Conservation (phyloP, 2,113 vertebrate genomes). For the Elaphurus davidianus region DNA sequence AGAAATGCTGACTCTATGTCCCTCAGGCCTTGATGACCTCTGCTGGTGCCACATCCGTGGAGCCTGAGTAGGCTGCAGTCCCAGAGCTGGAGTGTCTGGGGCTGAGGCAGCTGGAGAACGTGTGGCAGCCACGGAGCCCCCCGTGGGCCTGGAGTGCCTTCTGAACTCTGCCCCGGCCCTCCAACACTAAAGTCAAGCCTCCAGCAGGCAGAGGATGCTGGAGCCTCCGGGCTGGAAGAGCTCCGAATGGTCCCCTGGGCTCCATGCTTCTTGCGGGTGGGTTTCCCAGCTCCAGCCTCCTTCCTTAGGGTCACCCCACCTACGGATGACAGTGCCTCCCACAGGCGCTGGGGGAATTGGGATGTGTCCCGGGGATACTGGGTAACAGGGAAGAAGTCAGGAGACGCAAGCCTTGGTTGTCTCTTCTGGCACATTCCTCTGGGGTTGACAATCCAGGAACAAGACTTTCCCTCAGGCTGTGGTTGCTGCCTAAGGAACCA, state of each 20-base stretch:
- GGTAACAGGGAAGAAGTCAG: not conserved
- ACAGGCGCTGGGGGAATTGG: rapidly evolving
- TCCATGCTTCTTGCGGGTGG: not conserved
- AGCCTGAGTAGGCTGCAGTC: not conserved
- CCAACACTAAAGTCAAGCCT: not conserved
- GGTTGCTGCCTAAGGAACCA: not conserved
- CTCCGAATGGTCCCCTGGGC: not conserved
- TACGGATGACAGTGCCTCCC: not conserved
- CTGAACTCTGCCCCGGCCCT: not conserved
- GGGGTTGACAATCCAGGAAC: not conserved
- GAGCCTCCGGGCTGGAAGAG: not conserved
- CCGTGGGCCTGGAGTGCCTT: not conserved
- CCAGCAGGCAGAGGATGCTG: not conserved
- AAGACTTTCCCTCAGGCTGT: not conserved
- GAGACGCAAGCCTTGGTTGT: not conserved
- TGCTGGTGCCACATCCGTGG: not conserved
- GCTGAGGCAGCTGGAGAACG: not conserved
- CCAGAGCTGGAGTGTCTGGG: not conserved
- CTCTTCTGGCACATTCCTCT: not conserved
- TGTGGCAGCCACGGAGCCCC: rapidly evolving
- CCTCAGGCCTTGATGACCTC: not conserved
- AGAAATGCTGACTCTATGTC: not conserved
- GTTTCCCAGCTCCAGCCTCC: not conserved
- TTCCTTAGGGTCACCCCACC: not conserved
- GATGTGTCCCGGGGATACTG: not conserved